Evolutionary conservation across 2,888 invertebrate genomes (phyloP).

Genomic region (Patella caerulea): DNA sequence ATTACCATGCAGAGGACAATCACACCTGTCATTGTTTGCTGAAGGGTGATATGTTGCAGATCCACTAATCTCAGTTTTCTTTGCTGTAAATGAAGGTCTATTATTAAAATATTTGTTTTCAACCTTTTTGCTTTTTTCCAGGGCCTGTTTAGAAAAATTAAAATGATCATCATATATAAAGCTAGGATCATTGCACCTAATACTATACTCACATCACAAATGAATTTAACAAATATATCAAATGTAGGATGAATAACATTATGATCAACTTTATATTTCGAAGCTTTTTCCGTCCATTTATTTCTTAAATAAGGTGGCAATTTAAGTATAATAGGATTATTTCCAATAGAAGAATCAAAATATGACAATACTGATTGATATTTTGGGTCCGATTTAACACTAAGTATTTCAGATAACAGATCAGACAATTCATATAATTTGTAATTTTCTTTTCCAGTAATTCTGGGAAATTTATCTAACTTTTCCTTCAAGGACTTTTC

Average conservation of each 20-base stretch:
- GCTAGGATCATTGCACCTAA: conserved; percentile 24
- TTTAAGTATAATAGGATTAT: conserved; percentile 15
- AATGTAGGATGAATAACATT: conserved; percentile 22
- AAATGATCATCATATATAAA: conserved; percentile 14
- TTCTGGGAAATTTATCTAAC: conserved; percentile 20
- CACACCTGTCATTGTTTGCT: background rate
- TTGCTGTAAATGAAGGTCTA: background rate
- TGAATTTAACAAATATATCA: conserved; percentile 18
- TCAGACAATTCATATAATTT: conserved; percentile 25
- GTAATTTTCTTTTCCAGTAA: conserved; percentile 17
- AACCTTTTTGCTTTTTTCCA: conserved; percentile 10
- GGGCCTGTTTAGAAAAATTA: background rate
- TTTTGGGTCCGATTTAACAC: conserved; percentile 14
- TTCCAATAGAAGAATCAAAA: conserved; percentile 14
- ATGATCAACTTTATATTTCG: conserved; percentile 11
- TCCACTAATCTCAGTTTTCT: background rate
- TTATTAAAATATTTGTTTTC: conserved; percentile 17
- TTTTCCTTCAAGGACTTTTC: conserved; percentile 19
- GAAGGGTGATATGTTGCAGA: background rate
- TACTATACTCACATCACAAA: conserved; percentile 20
- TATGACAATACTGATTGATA: conserved; percentile 16
- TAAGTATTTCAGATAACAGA: conserved; percentile 24
- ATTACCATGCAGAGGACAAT: background rate
- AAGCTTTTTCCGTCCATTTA: conserved; percentile 23
- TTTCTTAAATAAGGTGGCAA: conserved; percentile 20